Percentiles rank a stretch among this genome's conserved stretches.
phyloP scores from a whole-genome alignment of 2,797 vertebrate genomes.

The Myotis vivesi region DNA sequence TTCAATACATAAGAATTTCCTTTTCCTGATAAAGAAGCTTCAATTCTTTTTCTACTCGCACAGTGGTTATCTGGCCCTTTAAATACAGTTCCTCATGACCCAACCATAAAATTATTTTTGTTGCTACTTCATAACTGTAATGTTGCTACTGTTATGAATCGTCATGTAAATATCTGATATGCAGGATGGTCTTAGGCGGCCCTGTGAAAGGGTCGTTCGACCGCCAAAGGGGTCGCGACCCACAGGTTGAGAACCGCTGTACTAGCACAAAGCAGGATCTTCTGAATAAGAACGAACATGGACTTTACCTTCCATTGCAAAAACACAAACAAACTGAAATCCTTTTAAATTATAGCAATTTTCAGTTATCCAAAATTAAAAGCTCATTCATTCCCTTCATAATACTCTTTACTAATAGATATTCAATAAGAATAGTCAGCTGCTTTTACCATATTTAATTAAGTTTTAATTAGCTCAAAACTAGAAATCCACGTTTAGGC shows the following conservation, averaged over 20 bases:
- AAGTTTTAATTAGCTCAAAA: slow-evolving; percentile 49
- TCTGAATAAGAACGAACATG: not conserved
- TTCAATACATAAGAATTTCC: slow-evolving; percentile 6
- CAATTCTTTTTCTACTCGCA: not conserved
- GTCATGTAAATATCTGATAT: no score
- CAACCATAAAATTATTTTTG: no score
- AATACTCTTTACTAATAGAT: not conserved
- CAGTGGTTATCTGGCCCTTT: not conserved
- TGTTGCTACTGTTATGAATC: no score
- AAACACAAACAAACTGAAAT: slow-evolving; percentile 4
- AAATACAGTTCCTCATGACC: no score
- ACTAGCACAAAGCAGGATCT: not conserved
- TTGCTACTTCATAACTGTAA: no score
- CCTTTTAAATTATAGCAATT: slow-evolving; percentile 11
- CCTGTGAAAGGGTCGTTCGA: no score
- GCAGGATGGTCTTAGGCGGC: no score
- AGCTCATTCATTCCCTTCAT: slow-evolving; percentile 14
- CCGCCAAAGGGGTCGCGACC: no score
- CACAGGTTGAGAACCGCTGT: no score
- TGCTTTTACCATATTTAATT: not conserved
- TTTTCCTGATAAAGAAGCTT: slow-evolving; percentile 35
- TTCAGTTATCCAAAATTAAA: slow-evolving; percentile 43
- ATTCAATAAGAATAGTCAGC: slow-evolving; percentile 33
- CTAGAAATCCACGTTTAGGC: slow-evolving; percentile 43
- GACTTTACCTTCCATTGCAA: slow-evolving; percentile 16